Conservation (phyloP, 2,888 invertebrate genomes). For the Amphipyra tragopoginis region DNA sequence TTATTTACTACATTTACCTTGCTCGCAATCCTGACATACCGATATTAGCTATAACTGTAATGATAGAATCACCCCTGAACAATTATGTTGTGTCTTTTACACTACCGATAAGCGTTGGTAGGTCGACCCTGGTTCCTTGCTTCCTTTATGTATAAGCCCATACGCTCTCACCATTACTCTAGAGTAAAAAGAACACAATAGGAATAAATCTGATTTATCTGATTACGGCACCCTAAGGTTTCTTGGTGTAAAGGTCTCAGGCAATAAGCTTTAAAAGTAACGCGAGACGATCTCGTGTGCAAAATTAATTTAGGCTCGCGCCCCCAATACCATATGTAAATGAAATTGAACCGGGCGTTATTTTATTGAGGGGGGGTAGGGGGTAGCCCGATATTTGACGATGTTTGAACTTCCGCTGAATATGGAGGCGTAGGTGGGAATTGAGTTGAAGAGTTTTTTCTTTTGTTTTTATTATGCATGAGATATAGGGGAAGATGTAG, state of each 20-base stretch:
- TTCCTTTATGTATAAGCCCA: too few species aligned
- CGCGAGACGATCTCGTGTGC: slow-evolving; percentile 65
- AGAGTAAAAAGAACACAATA: slow-evolving; percentile 50
- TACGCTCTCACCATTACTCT: slow-evolving; percentile 17
- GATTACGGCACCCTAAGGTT: slow-evolving; percentile 49
- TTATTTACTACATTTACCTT: too few species aligned
- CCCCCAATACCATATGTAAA: slow-evolving; percentile 77
- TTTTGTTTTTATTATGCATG: slow-evolving; percentile 64
- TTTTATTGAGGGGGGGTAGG: slow-evolving; percentile 60
- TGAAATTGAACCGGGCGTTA: slow-evolving; percentile 74
- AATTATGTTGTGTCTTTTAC: too few species aligned
- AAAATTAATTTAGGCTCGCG: slow-evolving; percentile 75
- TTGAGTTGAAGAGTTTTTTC: slow-evolving; percentile 57
- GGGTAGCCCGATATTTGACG: slow-evolving; percentile 59
- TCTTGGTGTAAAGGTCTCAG: slow-evolving; percentile 52
- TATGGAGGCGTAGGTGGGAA: slow-evolving; percentile 60
- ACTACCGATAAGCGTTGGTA: too few species aligned
- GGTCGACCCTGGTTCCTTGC: too few species aligned
- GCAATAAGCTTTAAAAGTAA: slow-evolving; percentile 72
- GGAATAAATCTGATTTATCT: slow-evolving; percentile 62
- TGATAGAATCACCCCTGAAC: too few species aligned
- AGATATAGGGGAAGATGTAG: slow-evolving; percentile 39
- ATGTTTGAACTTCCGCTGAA: slow-evolving; percentile 64
- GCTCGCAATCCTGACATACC: too few species aligned
- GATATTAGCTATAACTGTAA: too few species aligned